Evolutionary conservation across 2,797 vertebrate species (phyloP).

Genomic region (Lutra lutra): DNA sequence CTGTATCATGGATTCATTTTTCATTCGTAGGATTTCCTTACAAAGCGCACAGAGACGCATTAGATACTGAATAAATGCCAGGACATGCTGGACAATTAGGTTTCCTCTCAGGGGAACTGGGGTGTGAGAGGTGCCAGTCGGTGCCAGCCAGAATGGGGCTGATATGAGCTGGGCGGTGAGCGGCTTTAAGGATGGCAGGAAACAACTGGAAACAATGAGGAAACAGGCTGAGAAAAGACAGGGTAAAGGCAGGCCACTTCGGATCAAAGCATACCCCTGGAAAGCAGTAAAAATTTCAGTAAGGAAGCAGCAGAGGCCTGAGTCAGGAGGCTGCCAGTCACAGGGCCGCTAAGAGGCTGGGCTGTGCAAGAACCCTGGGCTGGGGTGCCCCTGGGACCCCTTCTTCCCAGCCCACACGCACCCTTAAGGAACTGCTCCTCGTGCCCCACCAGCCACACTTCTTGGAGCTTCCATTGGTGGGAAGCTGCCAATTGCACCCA

Average conservation of each 20-base stretch:
- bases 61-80: not conserved
- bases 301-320: fast-evolving
- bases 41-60: not conserved
- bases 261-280: not conserved
- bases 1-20: not conserved
- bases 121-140: not conserved
- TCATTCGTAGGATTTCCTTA: not conserved
- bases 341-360: not conserved
- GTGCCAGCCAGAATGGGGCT: not conserved
- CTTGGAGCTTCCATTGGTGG: not conserved
- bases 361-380: not conserved
- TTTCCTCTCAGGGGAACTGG: not conserved
- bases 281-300: not conserved
- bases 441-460: not conserved
- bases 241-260: not conserved
- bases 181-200: not conserved
- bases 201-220: not conserved
- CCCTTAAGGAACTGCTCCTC: not conserved
- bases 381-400: not conserved
- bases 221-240: not conserved
- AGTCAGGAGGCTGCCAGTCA: not conserved
- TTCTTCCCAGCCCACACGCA: not conserved
- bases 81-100: not conserved
- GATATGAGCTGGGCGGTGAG: not conserved
- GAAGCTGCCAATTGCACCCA: not conserved